Conservation (phyloP, 1,140 invertebrate species). For the Portunus trituberculatus region DNA sequence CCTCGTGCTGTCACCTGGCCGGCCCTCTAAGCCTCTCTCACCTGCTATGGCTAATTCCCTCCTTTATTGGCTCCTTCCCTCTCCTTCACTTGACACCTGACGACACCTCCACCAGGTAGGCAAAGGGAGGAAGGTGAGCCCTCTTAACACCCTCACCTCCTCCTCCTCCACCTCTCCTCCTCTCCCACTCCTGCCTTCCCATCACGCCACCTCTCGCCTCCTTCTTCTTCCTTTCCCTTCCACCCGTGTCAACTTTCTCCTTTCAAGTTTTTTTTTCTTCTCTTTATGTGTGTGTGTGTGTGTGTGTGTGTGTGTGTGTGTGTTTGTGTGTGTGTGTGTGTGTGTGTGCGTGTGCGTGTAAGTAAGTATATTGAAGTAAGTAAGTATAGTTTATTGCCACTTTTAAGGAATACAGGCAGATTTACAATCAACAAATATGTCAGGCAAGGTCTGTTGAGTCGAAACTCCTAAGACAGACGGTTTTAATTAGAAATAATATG, state of each 20-base stretch:
- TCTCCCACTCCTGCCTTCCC: background rate
- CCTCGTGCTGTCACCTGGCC: background rate
- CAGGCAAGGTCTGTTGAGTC: too few species aligned
- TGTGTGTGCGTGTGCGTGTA: too few species aligned
- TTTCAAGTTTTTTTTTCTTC: background rate
- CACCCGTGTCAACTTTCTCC: background rate
- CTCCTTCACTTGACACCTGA: constrained; percentile 21
- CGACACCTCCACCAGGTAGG: background rate
- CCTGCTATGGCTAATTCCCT: background rate
- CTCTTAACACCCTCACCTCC: constrained; percentile 3
- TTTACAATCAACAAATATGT: too few species aligned
- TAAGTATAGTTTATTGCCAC: too few species aligned
- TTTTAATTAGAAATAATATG: too few species aligned
- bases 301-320: too few species aligned
- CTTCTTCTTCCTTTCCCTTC: background rate
- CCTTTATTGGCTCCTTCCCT: constrained; percentile 33
- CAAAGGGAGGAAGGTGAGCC: background rate
- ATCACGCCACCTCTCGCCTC: background rate
- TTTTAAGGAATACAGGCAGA: too few species aligned
- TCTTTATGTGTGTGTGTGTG: too few species aligned
- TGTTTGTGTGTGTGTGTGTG: too few species aligned
- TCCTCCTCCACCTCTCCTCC: background rate
- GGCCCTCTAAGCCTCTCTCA: background rate
- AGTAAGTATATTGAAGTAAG: too few species aligned
- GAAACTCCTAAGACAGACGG: too few species aligned